A percentile compares a stretch with the other conserved stretches of the same genome.
phyloP scores from a whole-genome alignment of 92 coral and sea anemone species.

The Epizoanthus stellaris region DNA sequence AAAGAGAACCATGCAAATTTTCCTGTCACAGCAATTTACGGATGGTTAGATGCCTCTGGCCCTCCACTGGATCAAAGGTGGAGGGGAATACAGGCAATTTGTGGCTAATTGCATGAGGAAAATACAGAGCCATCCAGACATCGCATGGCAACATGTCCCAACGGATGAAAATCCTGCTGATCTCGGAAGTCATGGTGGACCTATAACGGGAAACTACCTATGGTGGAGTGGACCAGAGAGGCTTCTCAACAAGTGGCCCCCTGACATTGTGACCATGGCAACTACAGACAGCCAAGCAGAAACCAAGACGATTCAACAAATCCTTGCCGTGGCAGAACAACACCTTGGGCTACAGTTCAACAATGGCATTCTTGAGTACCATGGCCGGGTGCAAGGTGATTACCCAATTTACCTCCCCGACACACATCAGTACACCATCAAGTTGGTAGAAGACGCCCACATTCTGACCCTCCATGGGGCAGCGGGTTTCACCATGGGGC shows the following conservation, averaged over 20 bases:
- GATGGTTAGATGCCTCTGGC: slow-evolving; percentile 30
- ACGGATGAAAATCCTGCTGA: slow-evolving; percentile 17
- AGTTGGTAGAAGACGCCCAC: too few relatives aligned
- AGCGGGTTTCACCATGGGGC: too few relatives aligned
- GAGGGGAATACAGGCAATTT: slow-evolving; percentile 37
- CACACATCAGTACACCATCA: too few relatives aligned
- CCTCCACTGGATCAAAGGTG: slow-evolving; percentile 32
- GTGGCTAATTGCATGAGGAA: slow-evolving; percentile 28
- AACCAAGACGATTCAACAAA: too few relatives aligned
- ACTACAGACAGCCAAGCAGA: too few relatives aligned
- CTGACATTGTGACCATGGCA: too few relatives aligned
- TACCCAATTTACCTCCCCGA: too few relatives aligned
- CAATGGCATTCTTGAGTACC: too few relatives aligned
- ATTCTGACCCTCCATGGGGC: too few relatives aligned
- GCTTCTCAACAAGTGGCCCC: background rate
- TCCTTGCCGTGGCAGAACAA: too few relatives aligned
- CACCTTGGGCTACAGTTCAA: too few relatives aligned
- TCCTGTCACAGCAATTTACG: slow-evolving; percentile 4
- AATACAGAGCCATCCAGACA: slow-evolving; percentile 17
- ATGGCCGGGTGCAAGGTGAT: too few relatives aligned
- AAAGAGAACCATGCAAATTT: background rate
- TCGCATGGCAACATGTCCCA: slow-evolving; percentile 21
- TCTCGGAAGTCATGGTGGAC: slow-evolving; percentile 26
- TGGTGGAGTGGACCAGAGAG: slow-evolving; percentile 20
- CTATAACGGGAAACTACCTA: background rate